Conservation (phyloP, 2,888 invertebrate genomes). For the Cordilura impudica region DNA sequence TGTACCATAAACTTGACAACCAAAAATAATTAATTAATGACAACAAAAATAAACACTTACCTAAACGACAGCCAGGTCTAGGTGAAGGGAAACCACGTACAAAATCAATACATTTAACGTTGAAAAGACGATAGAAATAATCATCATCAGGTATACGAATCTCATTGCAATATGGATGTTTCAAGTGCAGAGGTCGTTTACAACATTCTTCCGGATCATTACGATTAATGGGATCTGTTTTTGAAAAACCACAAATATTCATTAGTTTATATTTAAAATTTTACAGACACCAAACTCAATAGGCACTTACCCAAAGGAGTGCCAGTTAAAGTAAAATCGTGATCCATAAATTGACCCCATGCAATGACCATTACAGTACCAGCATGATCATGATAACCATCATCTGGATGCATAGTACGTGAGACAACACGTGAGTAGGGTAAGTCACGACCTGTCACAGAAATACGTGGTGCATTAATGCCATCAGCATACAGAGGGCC, state of each 20-base stretch:
- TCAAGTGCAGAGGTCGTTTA: conserved; percentile 87
- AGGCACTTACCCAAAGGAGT: conserved; percentile 87
- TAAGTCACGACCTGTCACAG: conserved; percentile 86
- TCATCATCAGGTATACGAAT: conserved; percentile 93
- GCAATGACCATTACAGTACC: conserved; percentile 93
- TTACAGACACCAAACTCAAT: too few relatives aligned
- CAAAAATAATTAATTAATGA: background rate
- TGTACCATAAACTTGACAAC: background rate
- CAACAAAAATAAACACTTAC: conserved; percentile 77
- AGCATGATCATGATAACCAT: conserved; percentile 95
- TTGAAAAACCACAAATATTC: background rate
- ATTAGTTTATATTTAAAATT: too few relatives aligned
- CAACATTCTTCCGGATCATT: conserved; percentile 96
- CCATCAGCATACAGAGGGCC: conserved; percentile 92
- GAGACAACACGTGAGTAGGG: conserved; percentile 92
- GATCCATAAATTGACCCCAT: conserved; percentile 97
- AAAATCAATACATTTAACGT: conserved; percentile 92
- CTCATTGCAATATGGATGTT: conserved; percentile 94
- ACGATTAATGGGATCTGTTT: conserved; percentile 87
- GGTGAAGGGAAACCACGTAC: conserved; percentile 92
- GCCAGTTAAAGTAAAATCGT: conserved; percentile 92
- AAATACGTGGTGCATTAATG: conserved; percentile 89
- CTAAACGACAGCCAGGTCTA: conserved; percentile 91
- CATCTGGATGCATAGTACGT: conserved; percentile 94
- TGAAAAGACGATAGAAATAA: conserved; percentile 91